Conservation (phyloP, 2,797 vertebrate species). For the Cirrhinus molitorella region DNA sequence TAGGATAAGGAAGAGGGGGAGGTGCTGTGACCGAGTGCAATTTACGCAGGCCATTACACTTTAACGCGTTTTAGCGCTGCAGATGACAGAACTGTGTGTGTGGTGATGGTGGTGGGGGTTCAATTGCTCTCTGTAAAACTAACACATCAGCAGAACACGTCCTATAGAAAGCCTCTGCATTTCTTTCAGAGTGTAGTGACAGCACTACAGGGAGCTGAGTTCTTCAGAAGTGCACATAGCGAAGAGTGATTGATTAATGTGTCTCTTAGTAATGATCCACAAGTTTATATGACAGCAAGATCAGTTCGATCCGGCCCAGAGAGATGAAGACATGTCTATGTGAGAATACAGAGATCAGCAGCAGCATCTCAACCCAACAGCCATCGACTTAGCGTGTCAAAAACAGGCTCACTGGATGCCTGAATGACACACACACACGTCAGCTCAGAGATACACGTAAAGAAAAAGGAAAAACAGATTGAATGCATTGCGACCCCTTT, state of each 20-base stretch:
- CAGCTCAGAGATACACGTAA: not conserved
- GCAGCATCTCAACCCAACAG: not conserved
- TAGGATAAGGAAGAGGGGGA: not conserved
- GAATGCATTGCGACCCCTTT: not conserved
- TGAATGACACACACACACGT: not conserved
- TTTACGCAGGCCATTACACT: slow-evolving; percentile 46
- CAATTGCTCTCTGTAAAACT: slow-evolving; percentile 20
- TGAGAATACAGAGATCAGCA: not conserved
- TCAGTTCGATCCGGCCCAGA: not conserved
- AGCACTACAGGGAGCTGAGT: not conserved
- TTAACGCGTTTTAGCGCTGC: slow-evolving; percentile 22
- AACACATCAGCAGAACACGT: slow-evolving; percentile 37
- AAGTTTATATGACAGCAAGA: not conserved
- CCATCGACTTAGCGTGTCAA: not conserved
- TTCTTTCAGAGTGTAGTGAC: slow-evolving; percentile 3
- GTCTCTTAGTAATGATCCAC: slow-evolving; percentile 4
- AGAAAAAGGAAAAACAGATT: not conserved
- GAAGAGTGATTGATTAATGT: not conserved
- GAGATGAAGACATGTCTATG: not conserved
- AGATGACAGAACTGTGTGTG: slow-evolving; percentile 13
- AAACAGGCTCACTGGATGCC: not conserved
- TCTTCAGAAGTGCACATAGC: not conserved
- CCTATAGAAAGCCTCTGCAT: not conserved
- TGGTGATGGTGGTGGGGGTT: not conserved
- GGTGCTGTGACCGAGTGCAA: slow-evolving; percentile 12